phyloP scores from a whole-genome alignment of 2,113 vertebrate genomes.

The Haemorhous mexicanus region DNA sequence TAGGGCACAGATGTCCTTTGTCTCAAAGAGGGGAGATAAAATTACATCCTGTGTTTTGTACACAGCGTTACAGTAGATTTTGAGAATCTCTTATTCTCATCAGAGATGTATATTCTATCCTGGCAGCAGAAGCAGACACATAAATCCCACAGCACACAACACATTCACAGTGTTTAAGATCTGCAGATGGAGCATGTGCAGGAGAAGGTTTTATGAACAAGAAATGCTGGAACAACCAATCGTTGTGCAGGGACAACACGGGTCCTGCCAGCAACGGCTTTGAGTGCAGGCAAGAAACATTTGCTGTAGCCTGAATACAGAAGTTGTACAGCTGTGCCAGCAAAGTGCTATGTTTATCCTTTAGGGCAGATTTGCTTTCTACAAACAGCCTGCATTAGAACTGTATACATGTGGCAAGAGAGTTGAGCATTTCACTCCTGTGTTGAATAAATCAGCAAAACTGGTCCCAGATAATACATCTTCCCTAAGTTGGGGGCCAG shows the following conservation, averaged over 20 bases:
- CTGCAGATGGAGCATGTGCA: slow-evolving; percentile 50
- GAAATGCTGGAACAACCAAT: slow-evolving; percentile 26
- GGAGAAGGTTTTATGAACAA: slow-evolving; percentile 12
- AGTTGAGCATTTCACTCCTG: slow-evolving; percentile 2
- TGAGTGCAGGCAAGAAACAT: slow-evolving; percentile 45
- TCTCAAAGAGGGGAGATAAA: neutral
- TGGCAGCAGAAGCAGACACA: slow-evolving; percentile 26
- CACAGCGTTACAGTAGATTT: neutral
- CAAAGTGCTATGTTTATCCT: slow-evolving; percentile 50
- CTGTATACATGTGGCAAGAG: neutral
- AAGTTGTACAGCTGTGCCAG: slow-evolving; percentile 56
- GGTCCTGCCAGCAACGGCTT: slow-evolving; percentile 37
- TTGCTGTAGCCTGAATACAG: slow-evolving; percentile 49
- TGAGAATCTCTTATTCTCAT: neutral
- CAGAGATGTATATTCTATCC: neutral
- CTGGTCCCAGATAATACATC: neutral
- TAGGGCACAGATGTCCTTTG: neutral
- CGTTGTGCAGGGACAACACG: neutral
- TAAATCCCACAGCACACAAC: slow-evolving; percentile 36
- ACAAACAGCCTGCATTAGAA: slow-evolving; percentile 52
- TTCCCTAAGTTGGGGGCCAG: neutral
- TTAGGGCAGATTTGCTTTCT: slow-evolving; percentile 57
- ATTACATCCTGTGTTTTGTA: neutral
- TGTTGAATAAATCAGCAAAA: neutral
- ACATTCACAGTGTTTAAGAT: slow-evolving; percentile 22